These are phyloP conservation scores for Hycleus cichorii DNA, from an alignment of 1,140 invertebrate genomes.

Conservation along the genomic window DNA sequence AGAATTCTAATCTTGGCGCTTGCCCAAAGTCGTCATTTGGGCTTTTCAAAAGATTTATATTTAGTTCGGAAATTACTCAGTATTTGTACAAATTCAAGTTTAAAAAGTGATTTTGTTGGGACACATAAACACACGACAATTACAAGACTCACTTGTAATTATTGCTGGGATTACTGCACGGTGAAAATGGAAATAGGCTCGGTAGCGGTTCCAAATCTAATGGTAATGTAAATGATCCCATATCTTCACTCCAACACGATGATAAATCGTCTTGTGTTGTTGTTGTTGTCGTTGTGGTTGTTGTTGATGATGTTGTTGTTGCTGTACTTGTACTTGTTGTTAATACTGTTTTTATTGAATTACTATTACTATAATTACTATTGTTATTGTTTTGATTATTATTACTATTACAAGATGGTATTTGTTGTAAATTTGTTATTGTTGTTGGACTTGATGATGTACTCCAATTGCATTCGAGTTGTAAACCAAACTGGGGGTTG, in stretches of 20 bases:
- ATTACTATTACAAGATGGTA: neutral
- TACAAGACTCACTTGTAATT: slow-evolving; percentile 57
- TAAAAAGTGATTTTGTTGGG: neutral
- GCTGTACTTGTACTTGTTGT: neutral
- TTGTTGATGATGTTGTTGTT: neutral
- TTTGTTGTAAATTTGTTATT: neutral
- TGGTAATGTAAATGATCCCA: slow-evolving; percentile 70
- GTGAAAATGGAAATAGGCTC: slow-evolving; percentile 65
- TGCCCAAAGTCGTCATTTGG: no score
- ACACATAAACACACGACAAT: neutral
- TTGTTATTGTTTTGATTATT: no score
- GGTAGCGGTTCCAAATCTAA: slow-evolving; percentile 70
- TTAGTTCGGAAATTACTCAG: no score
- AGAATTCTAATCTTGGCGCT: no score
- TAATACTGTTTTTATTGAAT: no score
- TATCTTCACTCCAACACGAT: slow-evolving; percentile 63
- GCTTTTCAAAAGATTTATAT: no score
- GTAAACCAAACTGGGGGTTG: slow-evolving; percentile 41
- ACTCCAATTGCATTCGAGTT: slow-evolving; percentile 40
- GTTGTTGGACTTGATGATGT: neutral
- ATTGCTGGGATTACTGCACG: slow-evolving; percentile 51
- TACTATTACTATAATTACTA: no score
- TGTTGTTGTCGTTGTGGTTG: neutral
- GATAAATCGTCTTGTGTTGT: slow-evolving; percentile 15
- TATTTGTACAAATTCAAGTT: neutral